Percentiles rank a stretch among this genome's conserved stretches.
Conservation (phyloP, 2,888 invertebrate genomes). For the Vandiemenella viatica region DNA sequence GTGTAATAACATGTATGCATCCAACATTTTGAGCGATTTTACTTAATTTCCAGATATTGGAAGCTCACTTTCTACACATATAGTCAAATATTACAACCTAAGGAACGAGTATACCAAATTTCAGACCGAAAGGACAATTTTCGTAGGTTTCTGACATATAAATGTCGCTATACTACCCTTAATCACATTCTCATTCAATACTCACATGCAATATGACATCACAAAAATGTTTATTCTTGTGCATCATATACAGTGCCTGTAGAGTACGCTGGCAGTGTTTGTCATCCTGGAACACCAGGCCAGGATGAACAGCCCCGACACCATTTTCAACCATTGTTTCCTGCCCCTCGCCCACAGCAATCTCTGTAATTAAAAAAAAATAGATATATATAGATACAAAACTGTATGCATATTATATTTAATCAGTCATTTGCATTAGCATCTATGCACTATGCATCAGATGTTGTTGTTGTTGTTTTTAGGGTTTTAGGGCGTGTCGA, state of each 20-base stretch:
- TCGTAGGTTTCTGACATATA: too few species aligned
- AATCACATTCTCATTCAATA: too few species aligned
- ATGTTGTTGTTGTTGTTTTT: too few species aligned
- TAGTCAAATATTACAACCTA: not conserved
- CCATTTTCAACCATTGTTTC: not conserved
- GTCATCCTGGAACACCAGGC: constrained; percentile 39
- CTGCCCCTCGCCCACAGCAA: not conserved
- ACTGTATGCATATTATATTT: not conserved
- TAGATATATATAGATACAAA: not conserved
- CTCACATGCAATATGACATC: constrained; percentile 69
- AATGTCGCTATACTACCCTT: too few species aligned
- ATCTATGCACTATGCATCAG: too few species aligned
- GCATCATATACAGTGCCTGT: constrained; percentile 56
- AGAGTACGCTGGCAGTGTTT: constrained; percentile 45
- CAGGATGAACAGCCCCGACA: not conserved
- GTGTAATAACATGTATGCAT: too few species aligned
- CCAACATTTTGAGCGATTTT: too few species aligned
- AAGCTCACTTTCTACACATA: not conserved
- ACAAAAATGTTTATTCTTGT: constrained; percentile 72
- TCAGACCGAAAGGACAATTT: too few species aligned
- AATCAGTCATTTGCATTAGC: too few species aligned
- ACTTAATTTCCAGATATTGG: not conserved
- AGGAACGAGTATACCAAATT: too few species aligned
- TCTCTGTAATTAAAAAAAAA: not conserved
- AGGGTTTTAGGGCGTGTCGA: too few species aligned